Conservation (phyloP, 2,113 vertebrate genomes). For the Ceyx melanurus region DNA sequence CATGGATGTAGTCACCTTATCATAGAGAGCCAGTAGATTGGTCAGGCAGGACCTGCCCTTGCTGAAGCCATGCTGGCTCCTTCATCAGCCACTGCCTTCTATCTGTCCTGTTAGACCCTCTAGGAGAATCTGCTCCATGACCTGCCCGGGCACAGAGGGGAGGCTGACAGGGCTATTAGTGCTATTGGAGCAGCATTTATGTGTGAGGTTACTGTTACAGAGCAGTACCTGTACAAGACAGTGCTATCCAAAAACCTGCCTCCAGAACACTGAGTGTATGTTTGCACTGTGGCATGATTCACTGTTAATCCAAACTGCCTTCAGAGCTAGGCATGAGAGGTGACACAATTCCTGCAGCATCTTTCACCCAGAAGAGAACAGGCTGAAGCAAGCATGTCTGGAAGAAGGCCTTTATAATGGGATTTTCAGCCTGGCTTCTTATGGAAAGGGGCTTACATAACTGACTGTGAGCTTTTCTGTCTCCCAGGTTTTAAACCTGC, state of each 20-base stretch:
- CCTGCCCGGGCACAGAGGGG: no score
- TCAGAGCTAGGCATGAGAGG: not conserved
- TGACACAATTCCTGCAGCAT: not conserved
- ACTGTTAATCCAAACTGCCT: not conserved
- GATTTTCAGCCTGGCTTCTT: not conserved
- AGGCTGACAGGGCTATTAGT: not conserved
- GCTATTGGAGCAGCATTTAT: not conserved
- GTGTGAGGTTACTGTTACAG: not conserved
- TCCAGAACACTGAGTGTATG: not conserved
- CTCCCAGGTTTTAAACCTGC: not conserved
- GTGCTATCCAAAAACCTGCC: not conserved
- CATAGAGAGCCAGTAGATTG: no score
- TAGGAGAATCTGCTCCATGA: no score
- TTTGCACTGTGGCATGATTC: not conserved
- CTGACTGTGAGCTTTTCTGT: not conserved
- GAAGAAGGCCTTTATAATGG: not conserved
- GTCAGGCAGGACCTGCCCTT: no score
- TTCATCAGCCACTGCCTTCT: no score
- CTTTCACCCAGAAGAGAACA: not conserved
- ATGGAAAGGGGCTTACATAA: not conserved
- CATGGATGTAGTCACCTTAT: no score
- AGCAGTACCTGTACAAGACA: not conserved
- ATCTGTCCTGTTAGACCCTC: no score
- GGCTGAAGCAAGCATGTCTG: not conserved
- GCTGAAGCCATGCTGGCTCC: no score